Evolutionary conservation across 2,113 vertebrate species (phyloP).

Genomic region (Scophthalmus maximus): DNA sequence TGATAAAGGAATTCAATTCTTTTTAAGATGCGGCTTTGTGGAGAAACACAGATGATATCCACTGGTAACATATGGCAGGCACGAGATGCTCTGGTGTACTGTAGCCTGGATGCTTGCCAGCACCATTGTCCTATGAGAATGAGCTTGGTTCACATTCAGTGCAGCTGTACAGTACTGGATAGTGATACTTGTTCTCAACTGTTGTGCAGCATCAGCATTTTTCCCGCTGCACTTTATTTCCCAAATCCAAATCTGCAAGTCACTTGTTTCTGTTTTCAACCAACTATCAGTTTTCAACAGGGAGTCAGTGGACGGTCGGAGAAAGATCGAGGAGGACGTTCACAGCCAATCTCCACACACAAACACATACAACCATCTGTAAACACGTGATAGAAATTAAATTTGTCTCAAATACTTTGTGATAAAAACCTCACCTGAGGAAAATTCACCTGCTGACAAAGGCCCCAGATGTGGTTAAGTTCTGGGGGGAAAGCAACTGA

Average conservation of each 20-base stretch:
- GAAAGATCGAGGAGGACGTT: neutral
- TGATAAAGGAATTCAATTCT: conserved; percentile 20
- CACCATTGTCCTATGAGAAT: conserved; percentile 48
- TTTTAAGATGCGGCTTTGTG: conserved; percentile 24
- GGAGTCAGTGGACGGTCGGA: neutral
- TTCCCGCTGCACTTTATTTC: conserved; percentile 6
- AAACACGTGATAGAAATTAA: neutral
- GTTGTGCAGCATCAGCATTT: conserved; percentile 37
- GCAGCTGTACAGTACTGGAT: conserved; percentile 42
- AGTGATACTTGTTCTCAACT: conserved; percentile 28
- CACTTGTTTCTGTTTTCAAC: neutral
- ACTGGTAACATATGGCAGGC: conserved; percentile 49
- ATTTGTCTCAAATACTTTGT: neutral
- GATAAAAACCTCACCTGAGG: neutral
- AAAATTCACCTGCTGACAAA: too few relatives aligned
- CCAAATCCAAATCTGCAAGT: neutral
- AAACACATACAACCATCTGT: too few relatives aligned
- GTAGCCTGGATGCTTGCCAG: conserved; percentile 50
- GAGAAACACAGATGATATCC: conserved; percentile 38
- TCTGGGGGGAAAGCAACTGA: too few relatives aligned
- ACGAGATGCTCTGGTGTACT: conserved; percentile 41
- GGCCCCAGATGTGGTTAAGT: too few relatives aligned
- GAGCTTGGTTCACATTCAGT: conserved; percentile 49
- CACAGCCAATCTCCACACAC: neutral
- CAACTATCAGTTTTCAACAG: neutral